These are phyloP conservation scores for Poeciliopsis retropinna DNA, from an alignment of 2,113 vertebrate species.

Conservation along the genomic window DNA sequence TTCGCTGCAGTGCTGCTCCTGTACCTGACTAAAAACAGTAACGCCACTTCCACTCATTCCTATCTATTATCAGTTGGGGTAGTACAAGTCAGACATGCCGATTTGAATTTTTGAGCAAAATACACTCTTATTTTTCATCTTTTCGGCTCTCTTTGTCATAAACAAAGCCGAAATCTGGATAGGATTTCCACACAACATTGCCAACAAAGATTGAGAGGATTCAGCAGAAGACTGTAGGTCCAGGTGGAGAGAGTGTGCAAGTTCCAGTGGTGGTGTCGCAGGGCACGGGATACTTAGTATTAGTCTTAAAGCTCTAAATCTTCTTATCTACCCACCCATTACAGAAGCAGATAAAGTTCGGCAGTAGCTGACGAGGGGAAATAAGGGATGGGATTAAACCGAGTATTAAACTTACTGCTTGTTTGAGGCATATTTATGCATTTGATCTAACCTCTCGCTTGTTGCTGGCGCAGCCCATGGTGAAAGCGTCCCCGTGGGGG, in stretches of 20 bases:
- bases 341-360: constrained; percentile 58
- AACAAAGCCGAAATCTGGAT: background rate
- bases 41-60: too few species aligned
- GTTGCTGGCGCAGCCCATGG: constrained; percentile 83
- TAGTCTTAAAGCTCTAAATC: constrained; percentile 79
- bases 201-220: constrained; percentile 13
- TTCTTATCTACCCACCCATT: constrained; percentile 72
- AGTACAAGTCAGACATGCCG: too few species aligned
- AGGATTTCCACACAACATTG: constrained; percentile 38
- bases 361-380: constrained; percentile 19
- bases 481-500: constrained; percentile 96
- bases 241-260: constrained; percentile 55
- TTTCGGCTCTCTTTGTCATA: background rate
- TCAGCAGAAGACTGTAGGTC: constrained; percentile 44
- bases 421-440: background rate
- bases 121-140: too few species aligned
- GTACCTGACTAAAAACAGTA: too few species aligned
- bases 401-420: background rate
- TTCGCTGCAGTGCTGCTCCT: too few species aligned
- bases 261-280: constrained; percentile 54
- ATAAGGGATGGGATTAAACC: background rate
- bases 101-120: too few species aligned
- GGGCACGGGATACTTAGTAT: constrained; percentile 66
- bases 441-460: background rate
- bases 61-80: too few species aligned